These are phyloP conservation scores for Hydropotes inermis DNA, from an alignment of 2,113 vertebrate genomes.

Conservation along the genomic window DNA sequence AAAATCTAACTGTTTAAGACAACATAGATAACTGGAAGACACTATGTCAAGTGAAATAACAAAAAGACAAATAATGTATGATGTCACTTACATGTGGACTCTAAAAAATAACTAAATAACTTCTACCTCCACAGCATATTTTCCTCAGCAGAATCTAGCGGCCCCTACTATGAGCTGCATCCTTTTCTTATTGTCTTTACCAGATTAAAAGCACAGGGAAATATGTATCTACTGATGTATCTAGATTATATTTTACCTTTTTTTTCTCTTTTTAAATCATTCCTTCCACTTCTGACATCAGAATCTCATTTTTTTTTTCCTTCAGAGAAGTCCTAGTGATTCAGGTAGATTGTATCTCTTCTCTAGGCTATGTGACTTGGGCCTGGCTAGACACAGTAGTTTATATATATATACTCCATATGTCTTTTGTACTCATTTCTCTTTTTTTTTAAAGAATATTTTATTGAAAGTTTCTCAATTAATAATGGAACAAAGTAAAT, in stretches of 20 bases:
- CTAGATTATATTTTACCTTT: neutral
- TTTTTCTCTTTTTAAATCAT: neutral
- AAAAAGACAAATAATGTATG: neutral
- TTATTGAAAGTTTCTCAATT: constrained; percentile 77
- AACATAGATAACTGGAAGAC: neutral
- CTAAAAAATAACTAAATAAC: neutral
- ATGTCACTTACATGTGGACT: neutral
- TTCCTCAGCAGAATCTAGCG: neutral
- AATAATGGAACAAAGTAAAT: constrained; percentile 72
- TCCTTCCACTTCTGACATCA: neutral
- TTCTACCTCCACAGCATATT: neutral
- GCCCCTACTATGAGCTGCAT: neutral
- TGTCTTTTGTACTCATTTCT: neutral
- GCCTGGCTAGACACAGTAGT: neutral
- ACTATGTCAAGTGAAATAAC: neutral
- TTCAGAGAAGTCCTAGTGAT: neutral
- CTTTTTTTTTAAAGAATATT: constrained; percentile 56
- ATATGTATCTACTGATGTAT: too few relatives aligned
- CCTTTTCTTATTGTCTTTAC: neutral
- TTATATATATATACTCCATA: neutral
- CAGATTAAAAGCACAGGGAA: neutral
- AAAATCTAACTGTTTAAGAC: neutral
- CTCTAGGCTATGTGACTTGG: neutral
- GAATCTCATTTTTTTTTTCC: neutral
- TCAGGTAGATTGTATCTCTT: neutral